Base-by-base conservation (phyloP, 1,140 invertebrate species). In the Potamilus streckersoni region DNA sequence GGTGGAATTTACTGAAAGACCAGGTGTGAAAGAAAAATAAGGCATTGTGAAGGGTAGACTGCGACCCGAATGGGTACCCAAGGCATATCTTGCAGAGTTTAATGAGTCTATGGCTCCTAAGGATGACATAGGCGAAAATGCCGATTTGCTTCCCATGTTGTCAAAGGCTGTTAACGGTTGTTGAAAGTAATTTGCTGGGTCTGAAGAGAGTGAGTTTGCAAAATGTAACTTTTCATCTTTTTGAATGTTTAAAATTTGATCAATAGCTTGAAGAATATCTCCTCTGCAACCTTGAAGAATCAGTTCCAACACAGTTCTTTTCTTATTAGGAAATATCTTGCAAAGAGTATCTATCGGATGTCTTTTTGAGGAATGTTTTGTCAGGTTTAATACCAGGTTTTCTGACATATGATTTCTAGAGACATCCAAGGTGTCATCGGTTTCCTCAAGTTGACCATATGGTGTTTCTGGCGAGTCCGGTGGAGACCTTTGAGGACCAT, bases 261-360 rank as follows among this genome's bases (percentile, higher is more conserved):
- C 96, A 92, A 98, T 97, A 2, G 96, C 96, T 81, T 95, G 94
- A 0, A 97, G 93, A 0, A 97, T 94, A 85, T 97, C 96, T 1
- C 96, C 95, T 91, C 90, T 93, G 90, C 90, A 93, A 72, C 93
- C 91, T 73, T 93, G 92, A 8, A 97, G 91, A 65, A 96, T 92
- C 8, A 94, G 92, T 87, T 97, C 96, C 2, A 97, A 94, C 76
- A 97, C 95, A 31, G 92, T 93, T 55, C 95, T 92, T 81, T 95
- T 93, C 83, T 95, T 93, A 79, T 94, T 93, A 0, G 96, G 96
- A 87, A 97, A 98, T 0, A 97, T 95, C 68, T 93, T 90, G 70
- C 94, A 90, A 14, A 96, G 90, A 17, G 95, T 93, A 84, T 96
- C 95, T 11, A 95, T 91, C 0, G 94, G 94, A 0, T 71, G 74